Percentiles rank a stretch among this genome's conserved stretches.
Evolutionary conservation across 2,888 invertebrate species (phyloP).

Genomic region (Lycophotia porphyrea): DNA sequence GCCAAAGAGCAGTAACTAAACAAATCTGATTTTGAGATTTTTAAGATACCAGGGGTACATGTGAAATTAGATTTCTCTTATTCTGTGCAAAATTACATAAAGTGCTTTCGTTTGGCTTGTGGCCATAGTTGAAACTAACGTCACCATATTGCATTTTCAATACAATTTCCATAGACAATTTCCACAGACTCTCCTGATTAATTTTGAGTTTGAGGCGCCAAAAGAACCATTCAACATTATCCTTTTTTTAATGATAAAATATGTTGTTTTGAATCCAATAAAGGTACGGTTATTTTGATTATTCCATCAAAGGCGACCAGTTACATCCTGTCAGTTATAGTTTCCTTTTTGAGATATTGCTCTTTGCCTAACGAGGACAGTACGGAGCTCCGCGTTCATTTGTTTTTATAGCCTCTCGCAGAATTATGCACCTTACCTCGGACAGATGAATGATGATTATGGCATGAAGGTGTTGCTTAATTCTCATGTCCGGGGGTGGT

Average conservation of each 20-base stretch:
- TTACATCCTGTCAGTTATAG: neutral
- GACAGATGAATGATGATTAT: constrained; percentile 41
- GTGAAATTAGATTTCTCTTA: neutral
- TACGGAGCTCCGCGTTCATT: constrained; percentile 28
- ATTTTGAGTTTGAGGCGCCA: too few relatives aligned
- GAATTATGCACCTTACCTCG: constrained; percentile 28
- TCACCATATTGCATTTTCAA: neutral
- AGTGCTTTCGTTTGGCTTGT: neutral
- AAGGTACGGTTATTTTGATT: neutral
- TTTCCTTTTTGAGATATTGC: neutral
- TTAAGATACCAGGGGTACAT: neutral
- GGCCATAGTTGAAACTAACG: neutral
- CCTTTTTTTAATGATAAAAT: neutral
- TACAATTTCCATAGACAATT: neutral
- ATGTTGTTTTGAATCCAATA: neutral
- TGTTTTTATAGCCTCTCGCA: constrained; percentile 38
- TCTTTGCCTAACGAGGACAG: neutral
- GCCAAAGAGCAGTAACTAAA: neutral
- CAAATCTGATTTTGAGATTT: neutral
- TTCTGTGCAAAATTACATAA: neutral
- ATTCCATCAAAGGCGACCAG: neutral
- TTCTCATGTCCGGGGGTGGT: neutral
- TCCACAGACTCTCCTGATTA: too few relatives aligned
- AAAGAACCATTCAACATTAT: too few relatives aligned
- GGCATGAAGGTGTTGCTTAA: constrained; percentile 25